Evolutionary conservation across 92 coral and sea anemone genomes (phyloP).

Genomic region (Scolanthus callimorphus): DNA sequence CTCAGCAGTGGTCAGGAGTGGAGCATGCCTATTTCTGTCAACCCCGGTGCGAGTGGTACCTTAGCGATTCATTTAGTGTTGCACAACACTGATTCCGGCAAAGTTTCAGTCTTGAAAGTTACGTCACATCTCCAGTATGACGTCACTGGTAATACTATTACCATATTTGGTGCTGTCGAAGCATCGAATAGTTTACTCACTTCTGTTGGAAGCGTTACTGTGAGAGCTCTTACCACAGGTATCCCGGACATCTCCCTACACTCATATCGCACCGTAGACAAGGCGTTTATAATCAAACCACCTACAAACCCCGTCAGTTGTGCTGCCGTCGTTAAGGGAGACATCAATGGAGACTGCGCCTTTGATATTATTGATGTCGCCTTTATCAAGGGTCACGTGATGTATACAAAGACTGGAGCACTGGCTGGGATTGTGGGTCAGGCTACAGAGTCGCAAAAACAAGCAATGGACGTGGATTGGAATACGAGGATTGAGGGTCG

Average conservation of each 20-base stretch:
- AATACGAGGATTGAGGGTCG: conserved; percentile 35
- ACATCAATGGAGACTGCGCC: conserved; percentile 55
- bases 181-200: conserved; percentile 17
- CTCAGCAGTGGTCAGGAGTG: conserved; percentile 35
- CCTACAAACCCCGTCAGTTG: conserved; percentile 24
- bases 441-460: conserved; percentile 24
- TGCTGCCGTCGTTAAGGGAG: conserved; percentile 32
- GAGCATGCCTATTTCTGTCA: conserved; percentile 50
- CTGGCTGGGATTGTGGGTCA: conserved; percentile 41
- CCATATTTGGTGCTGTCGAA: conserved; percentile 55
- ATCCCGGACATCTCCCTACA: conserved; percentile 39
- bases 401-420: conserved; percentile 46
- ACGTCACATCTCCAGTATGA: conserved; percentile 37
- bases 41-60: conserved; percentile 57
- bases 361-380: conserved; percentile 74
- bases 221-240: conserved; percentile 35
- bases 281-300: conserved; percentile 30
- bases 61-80: conserved; percentile 45
- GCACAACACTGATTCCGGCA: conserved; percentile 24
- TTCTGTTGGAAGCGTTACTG: conserved; percentile 35
- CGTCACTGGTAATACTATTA: conserved; percentile 16
- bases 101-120: conserved; percentile 21
- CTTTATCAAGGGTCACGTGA: conserved; percentile 34
- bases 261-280: conserved; percentile 51
- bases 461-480: conserved; percentile 70